A percentile compares a stretch with the other conserved stretches of the same genome.
These are phyloP conservation scores for Dermochelys coriacea DNA, from an alignment of 2,797 vertebrate genomes.

Conservation along the genomic window DNA sequence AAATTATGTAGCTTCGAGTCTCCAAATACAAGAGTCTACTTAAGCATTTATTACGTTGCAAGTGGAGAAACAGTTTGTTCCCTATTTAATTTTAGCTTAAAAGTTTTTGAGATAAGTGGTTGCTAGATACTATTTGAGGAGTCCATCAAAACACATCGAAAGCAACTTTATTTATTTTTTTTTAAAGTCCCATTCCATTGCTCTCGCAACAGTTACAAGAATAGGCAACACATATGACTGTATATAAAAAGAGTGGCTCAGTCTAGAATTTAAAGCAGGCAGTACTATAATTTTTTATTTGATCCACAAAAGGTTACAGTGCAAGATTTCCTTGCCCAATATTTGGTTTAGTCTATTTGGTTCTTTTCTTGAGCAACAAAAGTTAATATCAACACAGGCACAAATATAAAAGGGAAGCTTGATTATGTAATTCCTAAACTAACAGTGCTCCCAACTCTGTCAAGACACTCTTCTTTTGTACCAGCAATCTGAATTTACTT, in stretches of 20 bases:
- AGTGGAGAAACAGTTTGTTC: not conserved
- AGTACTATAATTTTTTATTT: not conserved
- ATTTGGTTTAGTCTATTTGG: too few species aligned
- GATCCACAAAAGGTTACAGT: not conserved
- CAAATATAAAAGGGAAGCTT: too few species aligned
- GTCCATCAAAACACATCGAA: not conserved
- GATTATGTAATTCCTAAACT: too few species aligned
- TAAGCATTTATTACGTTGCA: not conserved
- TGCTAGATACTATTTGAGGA: not conserved
- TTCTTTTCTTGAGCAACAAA: too few species aligned
- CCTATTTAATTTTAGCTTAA: not conserved
- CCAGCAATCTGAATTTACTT: too few species aligned
- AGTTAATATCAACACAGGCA: too few species aligned
- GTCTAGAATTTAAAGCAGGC: not conserved
- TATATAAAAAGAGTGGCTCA: not conserved
- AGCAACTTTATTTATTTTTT: too few species aligned
- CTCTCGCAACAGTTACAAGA: not conserved
- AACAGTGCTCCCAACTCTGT: too few species aligned
- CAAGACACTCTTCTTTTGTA: too few species aligned
- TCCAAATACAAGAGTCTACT: not conserved
- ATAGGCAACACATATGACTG: not conserved
- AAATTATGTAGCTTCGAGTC: not conserved
- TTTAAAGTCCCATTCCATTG: not conserved
- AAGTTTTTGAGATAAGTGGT: not conserved
- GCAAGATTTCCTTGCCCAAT: too few species aligned